These are phyloP conservation scores for Stichopus horrens DNA, from an alignment of 53 echinoderm and acorn worm genomes.

Conservation along the genomic window DNA sequence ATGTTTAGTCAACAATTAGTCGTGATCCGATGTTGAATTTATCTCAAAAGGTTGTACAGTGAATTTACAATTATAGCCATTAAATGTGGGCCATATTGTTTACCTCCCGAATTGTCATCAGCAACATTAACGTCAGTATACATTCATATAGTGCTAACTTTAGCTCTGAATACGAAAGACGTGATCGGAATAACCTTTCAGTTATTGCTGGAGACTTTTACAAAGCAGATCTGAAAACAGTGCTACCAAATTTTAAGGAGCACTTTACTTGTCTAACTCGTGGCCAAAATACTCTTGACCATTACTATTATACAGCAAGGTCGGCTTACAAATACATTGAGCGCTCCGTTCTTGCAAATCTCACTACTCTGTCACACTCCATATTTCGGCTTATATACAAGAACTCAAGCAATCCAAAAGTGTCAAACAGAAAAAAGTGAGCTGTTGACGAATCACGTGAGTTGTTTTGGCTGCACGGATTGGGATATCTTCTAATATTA, in stretches of 20 bases:
- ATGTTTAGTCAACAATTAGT: slow-evolving; percentile 16
- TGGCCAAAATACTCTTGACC: slow-evolving; percentile 1
- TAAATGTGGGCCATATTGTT: slow-evolving; percentile 50
- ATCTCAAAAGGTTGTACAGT: slow-evolving; percentile 38
- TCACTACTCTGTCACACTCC: slow-evolving; percentile 2
- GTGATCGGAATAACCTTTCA: not conserved
- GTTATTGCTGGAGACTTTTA: slow-evolving; percentile 29
- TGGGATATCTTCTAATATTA: slow-evolving; percentile 24
- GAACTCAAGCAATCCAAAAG: slow-evolving; percentile 18
- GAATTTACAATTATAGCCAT: slow-evolving; percentile 44
- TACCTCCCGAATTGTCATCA: slow-evolving; percentile 48
- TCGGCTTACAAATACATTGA: slow-evolving; percentile 21
- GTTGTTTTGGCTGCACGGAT: slow-evolving; percentile 53
- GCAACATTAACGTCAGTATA: not conserved
- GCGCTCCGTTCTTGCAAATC: slow-evolving; percentile 5
- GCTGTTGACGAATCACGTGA: slow-evolving; percentile 24
- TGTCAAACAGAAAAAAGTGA: slow-evolving; percentile 7
- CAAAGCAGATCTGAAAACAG: slow-evolving; percentile 27
- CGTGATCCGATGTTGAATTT: slow-evolving; percentile 44
- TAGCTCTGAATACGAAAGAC: slow-evolving; percentile 3
- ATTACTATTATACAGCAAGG: not conserved
- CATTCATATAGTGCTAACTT: slow-evolving; percentile 2
- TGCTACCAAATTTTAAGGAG: slow-evolving; percentile 28
- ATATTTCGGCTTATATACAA: not conserved
- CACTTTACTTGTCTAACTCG: slow-evolving; percentile 22